These are phyloP conservation scores for Oenanthe oenanthe DNA, from an alignment of 2,113 vertebrate genomes.

Conservation along the genomic window DNA sequence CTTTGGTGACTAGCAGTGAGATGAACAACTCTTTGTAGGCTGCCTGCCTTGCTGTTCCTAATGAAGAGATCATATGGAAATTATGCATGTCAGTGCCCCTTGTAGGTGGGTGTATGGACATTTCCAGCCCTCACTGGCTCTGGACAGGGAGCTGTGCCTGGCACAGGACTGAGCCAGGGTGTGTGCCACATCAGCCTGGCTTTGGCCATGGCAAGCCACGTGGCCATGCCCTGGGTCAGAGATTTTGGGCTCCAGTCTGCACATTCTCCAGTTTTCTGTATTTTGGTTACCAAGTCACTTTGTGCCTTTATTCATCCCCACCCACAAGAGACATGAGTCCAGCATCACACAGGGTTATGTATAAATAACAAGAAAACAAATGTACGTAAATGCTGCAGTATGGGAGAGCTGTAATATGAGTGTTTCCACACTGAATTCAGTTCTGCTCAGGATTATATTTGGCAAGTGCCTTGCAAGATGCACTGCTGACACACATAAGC, in stretches of 20 bases:
- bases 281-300: background rate
- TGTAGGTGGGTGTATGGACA: background rate
- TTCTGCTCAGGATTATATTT: background rate
- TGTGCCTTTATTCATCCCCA: background rate
- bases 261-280: background rate
- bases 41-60: background rate
- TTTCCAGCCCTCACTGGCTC: background rate
- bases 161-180: background rate
- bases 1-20: background rate
- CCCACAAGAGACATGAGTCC: background rate
- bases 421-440: background rate
- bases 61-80: background rate
- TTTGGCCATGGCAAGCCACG: background rate
- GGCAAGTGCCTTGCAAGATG: background rate
- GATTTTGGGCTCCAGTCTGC: background rate
- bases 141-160: background rate
- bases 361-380: background rate
- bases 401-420: background rate
- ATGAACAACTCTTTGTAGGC: background rate
- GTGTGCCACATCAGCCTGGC: background rate
- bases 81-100: background rate
- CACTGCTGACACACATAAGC: background rate
- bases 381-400: background rate
- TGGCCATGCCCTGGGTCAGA: accelerated
- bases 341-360: background rate